Evolutionary conservation across 2,113 vertebrate genomes (phyloP), one percentile per base, ranked within the genome.

Genomic region (Neolamprologus cancellatus): DNA sequence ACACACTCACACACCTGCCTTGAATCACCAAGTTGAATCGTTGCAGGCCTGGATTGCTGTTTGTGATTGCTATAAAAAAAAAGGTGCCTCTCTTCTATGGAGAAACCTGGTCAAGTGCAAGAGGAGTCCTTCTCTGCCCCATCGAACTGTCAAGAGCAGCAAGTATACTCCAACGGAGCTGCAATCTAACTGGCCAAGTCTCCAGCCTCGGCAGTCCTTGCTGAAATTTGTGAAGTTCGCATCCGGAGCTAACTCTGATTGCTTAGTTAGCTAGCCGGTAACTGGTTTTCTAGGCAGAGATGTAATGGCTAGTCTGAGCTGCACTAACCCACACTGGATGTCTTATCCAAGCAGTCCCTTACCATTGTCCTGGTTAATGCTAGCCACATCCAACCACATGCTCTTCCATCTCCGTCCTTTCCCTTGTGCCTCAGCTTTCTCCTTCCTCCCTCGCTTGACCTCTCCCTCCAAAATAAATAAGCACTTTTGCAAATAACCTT

Each of bases 81-180:
- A 61, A 34, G 17, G 3, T 0, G 0, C 1, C 10, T n/a, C 9
- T 64, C 3, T n/a, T 61, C 17, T 61, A 61, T 61, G 30, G 5
- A 34, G 57, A 11, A 34, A 3, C 9, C 32, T 64, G 4, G 61
- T 66, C 61, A 66, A 66, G 61, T 66, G 18, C 18, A 66, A 39
- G 18, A 39, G 61, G 61, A 66, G 18, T 39, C 61, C 11, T 66
- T 39, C 15, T 39, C 6, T 66, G 61, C 6, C 4, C 61, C 18
- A 36, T n/a, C 1, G 0, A 20, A 66, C 61, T 66, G 2, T 39
- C 61, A 66, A 13, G 32, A 66, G n/a, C 18, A 39, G 61, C 32
- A 66, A 66, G 11, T 20, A 66, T 39, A 66, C 32, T 66, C 32
- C 61, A 20, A 66, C 1, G 1, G 18, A 66, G 61, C 32, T 66